These are phyloP conservation scores for Enteromius radiatus DNA, from an alignment of 2,797 vertebrate genomes.

Conservation along the genomic window DNA sequence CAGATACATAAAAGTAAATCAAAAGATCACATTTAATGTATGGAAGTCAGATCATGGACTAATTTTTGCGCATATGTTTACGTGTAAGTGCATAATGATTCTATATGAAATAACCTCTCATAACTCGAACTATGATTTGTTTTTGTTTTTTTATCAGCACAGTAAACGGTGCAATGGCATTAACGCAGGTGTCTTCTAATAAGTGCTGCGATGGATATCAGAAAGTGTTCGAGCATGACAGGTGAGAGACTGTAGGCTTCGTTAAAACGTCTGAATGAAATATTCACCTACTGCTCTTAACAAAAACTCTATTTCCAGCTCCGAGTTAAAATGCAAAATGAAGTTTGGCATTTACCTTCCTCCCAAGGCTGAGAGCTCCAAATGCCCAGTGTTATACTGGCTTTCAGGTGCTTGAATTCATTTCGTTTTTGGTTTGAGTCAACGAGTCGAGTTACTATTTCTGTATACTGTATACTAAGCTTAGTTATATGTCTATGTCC, in stretches of 20 bases:
- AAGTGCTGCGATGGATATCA: constrained; percentile 92
- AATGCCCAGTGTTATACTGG: constrained; percentile 93
- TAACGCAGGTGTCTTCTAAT: constrained; percentile 91
- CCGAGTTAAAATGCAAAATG: constrained; percentile 95
- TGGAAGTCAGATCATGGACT: background rate
- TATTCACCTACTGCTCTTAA: background rate
- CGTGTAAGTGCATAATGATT: no score
- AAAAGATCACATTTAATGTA: background rate
- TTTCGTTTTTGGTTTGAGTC: background rate
- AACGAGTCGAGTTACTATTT: background rate
- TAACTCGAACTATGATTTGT: background rate
- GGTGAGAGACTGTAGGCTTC: constrained; percentile 71
- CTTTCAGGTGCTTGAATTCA: constrained; percentile 82
- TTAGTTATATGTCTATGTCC: background rate
- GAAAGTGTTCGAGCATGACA: constrained; percentile 97
- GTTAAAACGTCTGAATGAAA: background rate
- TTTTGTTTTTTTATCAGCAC: background rate
- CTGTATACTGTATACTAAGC: background rate
- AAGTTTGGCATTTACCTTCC: constrained; percentile 94
- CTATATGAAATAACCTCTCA: background rate
- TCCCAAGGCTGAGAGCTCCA: constrained; percentile 87
- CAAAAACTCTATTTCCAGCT: constrained; percentile 70
- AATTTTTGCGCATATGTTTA: background rate
- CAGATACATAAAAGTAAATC: no score
- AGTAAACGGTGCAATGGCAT: constrained; percentile 79